phyloP scores from a whole-genome alignment of 2,888 invertebrate species.

The Chrysodeixis includens region DNA sequence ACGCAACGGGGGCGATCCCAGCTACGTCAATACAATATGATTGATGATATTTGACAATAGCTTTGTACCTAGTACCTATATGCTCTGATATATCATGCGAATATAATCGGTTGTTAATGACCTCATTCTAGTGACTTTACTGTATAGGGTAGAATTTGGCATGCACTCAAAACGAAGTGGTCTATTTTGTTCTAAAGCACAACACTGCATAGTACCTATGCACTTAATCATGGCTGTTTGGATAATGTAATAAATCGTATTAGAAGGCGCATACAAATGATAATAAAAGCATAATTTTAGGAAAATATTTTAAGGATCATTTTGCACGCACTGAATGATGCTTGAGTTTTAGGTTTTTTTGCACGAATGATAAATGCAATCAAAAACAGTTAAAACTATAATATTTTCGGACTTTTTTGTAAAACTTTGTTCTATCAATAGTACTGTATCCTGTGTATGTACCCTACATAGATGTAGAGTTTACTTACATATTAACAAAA shows the following conservation, averaged over 20 bases:
- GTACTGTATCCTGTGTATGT: too few relatives aligned
- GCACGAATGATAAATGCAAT: too few relatives aligned
- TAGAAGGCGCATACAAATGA: not conserved
- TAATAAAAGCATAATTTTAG: too few relatives aligned
- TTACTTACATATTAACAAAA: too few relatives aligned
- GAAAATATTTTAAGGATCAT: too few relatives aligned
- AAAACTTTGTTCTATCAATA: too few relatives aligned
- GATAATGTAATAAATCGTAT: not conserved
- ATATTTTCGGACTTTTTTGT: too few relatives aligned
- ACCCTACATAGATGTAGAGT: too few relatives aligned
- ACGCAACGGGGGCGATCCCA: conserved; percentile 55
- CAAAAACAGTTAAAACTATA: too few relatives aligned
- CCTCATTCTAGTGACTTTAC: not conserved
- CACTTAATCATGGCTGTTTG: not conserved
- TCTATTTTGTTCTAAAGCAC: not conserved
- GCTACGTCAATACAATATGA: conserved; percentile 43
- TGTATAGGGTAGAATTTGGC: not conserved
- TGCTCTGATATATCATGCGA: conserved; percentile 15
- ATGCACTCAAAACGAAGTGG: not conserved
- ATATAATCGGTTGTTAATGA: not conserved
- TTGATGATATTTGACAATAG: conserved; percentile 58
- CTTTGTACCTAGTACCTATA: conserved; percentile 19
- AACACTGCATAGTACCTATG: not conserved
- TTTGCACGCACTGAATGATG: too few relatives aligned
- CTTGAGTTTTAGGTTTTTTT: too few relatives aligned